Conservation (phyloP, 2,888 invertebrate genomes). For the Gisinianus flammeolus region DNA sequence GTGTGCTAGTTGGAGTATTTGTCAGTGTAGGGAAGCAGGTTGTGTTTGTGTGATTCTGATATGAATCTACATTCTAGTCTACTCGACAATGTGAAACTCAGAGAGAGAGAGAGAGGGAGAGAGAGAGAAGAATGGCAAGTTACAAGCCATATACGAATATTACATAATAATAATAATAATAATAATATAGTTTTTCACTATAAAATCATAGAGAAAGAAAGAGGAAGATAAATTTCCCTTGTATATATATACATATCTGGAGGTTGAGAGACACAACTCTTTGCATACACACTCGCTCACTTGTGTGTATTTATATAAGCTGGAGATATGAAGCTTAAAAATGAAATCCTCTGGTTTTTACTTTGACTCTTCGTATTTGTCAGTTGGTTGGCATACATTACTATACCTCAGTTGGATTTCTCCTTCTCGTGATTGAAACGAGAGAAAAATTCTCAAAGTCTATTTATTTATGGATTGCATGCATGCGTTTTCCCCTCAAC, state of each 20-base stretch:
- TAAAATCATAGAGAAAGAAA: neutral
- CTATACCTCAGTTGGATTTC: slow-evolving; percentile 18
- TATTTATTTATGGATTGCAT: slow-evolving; percentile 13
- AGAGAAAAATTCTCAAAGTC: slow-evolving; percentile 13
- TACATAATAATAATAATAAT: neutral
- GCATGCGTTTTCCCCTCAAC: neutral
- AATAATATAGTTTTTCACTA: neutral
- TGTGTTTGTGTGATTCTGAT: neutral
- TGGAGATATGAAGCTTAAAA: neutral
- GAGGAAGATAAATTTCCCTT: slow-evolving; percentile 7
- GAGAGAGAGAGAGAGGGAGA: neutral
- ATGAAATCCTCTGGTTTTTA: neutral
- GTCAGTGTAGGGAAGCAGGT: neutral
- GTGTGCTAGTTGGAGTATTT: neutral
- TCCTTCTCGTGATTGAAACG: slow-evolving; percentile 14
- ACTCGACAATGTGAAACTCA: neutral
- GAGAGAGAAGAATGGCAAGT: neutral
- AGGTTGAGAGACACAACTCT: too few relatives aligned
- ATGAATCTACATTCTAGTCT: slow-evolving; percentile 6
- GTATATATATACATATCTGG: slow-evolving; percentile 3
- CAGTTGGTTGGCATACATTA: slow-evolving; percentile 2
- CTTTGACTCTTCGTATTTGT: neutral
- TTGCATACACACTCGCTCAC: neutral
- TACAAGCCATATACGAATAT: neutral
- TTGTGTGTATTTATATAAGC: neutral